These are phyloP conservation scores for Euschistus heros DNA, from an alignment of 1,140 invertebrate genomes.

Conservation along the genomic window DNA sequence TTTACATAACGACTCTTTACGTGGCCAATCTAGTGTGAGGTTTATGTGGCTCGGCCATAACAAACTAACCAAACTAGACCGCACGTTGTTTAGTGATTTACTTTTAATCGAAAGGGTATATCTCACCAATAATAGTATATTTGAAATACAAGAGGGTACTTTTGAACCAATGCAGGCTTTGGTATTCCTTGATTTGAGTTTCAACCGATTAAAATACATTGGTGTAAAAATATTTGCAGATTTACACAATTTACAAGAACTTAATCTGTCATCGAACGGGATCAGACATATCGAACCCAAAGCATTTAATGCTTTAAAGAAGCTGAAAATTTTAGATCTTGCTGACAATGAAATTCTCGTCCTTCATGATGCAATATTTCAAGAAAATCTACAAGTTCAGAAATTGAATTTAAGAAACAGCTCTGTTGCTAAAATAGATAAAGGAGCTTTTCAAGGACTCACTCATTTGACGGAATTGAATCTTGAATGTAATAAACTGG, in stretches of 20 bases:
- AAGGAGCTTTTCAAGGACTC: slow-evolving; percentile 50
- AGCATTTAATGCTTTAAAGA: slow-evolving; percentile 46
- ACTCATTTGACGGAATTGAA: slow-evolving; percentile 57
- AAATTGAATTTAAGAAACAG: slow-evolving; percentile 49
- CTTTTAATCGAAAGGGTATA: slow-evolving; percentile 63
- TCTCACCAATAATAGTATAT: slow-evolving; percentile 71
- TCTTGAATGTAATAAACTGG: slow-evolving; percentile 59
- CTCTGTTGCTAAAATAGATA: slow-evolving; percentile 48
- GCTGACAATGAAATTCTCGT: slow-evolving; percentile 46
- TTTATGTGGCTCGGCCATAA: slow-evolving; percentile 82
- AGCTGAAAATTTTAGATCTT: slow-evolving; percentile 48
- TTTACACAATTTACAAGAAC: slow-evolving; percentile 53
- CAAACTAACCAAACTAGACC: slow-evolving; percentile 57
- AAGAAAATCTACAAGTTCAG: slow-evolving; percentile 45
- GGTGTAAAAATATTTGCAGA: slow-evolving; percentile 53
- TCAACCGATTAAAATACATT: slow-evolving; percentile 56
- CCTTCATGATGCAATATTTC: slow-evolving; percentile 47
- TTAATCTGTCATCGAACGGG: slow-evolving; percentile 49
- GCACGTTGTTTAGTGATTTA: slow-evolving; percentile 62
- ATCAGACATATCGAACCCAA: slow-evolving; percentile 45
- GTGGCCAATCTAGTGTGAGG: slow-evolving; percentile 65
- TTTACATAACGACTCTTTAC: slow-evolving; percentile 65
- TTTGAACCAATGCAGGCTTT: slow-evolving; percentile 64
- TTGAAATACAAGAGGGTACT: slow-evolving; percentile 63
- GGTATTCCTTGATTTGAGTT: slow-evolving; percentile 65